phyloP scores from a whole-genome alignment of 2,888 invertebrate genomes.

The Troilus luridus region DNA sequence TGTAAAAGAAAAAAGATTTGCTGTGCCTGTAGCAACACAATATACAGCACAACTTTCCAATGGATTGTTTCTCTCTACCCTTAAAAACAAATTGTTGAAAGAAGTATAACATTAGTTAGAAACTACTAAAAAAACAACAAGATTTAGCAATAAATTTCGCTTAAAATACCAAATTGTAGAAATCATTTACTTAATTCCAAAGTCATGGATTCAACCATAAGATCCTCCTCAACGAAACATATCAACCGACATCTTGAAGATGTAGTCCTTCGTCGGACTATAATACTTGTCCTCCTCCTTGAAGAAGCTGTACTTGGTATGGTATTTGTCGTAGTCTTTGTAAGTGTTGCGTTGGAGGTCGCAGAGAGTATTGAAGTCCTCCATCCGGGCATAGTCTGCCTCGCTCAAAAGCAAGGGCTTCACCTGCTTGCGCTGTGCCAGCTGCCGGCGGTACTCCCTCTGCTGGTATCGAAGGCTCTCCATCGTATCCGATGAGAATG shows the following conservation, averaged over 20 bases:
- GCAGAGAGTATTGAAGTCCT: constrained; percentile 7
- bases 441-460: neutral
- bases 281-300: neutral
- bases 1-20: too few species aligned
- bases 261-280: neutral
- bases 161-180: too few species aligned
- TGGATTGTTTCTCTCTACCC: too few species aligned
- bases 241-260: neutral
- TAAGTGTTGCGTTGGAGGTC: neutral
- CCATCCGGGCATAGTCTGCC: neutral
- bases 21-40: too few species aligned
- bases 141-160: too few species aligned
- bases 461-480: neutral
- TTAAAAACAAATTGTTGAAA: too few species aligned
- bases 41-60: too few species aligned
- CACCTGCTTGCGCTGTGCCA: neutral
- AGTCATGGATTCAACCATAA: neutral
- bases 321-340: constrained; percentile 20
- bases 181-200: too few species aligned
- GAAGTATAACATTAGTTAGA: too few species aligned
- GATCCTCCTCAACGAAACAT: neutral
- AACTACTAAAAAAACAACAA: too few species aligned
- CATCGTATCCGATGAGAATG: neutral
- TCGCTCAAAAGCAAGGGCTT: neutral
- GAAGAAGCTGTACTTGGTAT: neutral